phyloP scores from a whole-genome alignment of 2,888 invertebrate genomes.

The Sipha maydis region DNA sequence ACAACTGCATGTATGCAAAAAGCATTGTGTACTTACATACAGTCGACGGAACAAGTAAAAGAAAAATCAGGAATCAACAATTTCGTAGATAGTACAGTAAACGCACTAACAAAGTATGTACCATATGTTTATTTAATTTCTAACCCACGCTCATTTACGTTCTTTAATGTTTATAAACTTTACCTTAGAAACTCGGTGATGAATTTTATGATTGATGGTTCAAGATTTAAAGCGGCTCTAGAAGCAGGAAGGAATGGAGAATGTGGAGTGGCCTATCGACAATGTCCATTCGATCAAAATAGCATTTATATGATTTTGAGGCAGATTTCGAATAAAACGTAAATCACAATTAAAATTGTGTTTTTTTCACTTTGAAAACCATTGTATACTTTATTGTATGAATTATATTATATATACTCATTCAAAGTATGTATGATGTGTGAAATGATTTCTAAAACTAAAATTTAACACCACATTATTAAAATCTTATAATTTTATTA shows the following conservation, averaged over 20 bases:
- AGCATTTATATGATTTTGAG: constrained; percentile 60
- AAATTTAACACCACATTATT: not conserved
- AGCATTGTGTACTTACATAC: constrained; percentile 71
- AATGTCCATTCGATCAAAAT: constrained; percentile 72
- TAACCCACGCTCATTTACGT: too few relatives aligned
- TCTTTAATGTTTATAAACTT: not conserved
- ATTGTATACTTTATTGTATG: not conserved
- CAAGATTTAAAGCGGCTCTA: constrained; percentile 77
- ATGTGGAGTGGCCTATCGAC: constrained; percentile 73
- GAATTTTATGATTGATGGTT: constrained; percentile 77
- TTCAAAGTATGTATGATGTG: not conserved
- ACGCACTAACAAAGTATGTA: constrained; percentile 29
- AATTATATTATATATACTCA: not conserved
- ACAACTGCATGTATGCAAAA: constrained; percentile 74
- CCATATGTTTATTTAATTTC: not conserved
- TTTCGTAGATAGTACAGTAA: constrained; percentile 37
- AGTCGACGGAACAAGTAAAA: constrained; percentile 65
- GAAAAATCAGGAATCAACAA: constrained; percentile 36
- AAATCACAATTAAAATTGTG: not conserved
- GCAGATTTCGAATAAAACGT: constrained; percentile 50
- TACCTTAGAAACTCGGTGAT: constrained; percentile 75
- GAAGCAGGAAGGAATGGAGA: constrained; percentile 75
- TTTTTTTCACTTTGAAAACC: not conserved
- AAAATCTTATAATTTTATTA: not conserved
- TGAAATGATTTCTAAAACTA: not conserved